Base-by-base conservation (phyloP, 2,888 invertebrate genomes). In the Thecophora atra region DNA sequence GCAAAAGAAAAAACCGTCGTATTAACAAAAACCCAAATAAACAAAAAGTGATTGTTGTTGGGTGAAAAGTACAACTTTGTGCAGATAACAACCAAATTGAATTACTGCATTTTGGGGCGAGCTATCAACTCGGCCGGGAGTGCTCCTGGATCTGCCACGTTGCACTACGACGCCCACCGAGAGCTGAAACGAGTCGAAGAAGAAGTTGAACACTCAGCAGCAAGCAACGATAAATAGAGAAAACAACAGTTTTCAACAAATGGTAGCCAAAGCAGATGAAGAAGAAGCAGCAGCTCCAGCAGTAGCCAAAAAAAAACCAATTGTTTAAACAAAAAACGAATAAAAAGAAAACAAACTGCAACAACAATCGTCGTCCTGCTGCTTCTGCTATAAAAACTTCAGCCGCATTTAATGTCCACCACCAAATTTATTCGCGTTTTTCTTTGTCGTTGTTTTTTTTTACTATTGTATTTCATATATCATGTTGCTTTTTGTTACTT, bases 71-170 rank as follows among this genome's bases (percentile, higher is more conserved):
- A 44, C 24, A 64, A 64, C 42, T 24, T 42, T 42, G 64, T 26
- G 67, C 21, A 54, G 67, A 67, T 52, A 54, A 21, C 21, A 56
- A 24, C 67, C 24, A 67, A 67, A 67, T 67, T 67, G 56, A 67
- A 67, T 67, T 54, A 54, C 54, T 21, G 54, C 37, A 67, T 67
- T 67, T 51, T 42, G 44, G 47, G 47, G 17, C n/a, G 13, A 47
- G 47, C 47, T n/a, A n/a, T n/a, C 47, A n/a, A 47, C 47, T 47
- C 37, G 47, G 47, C 47, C 47, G 13, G 47, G 5, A 19, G 54
- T 13, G 8, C 54, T 3, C 21, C 21, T 11, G 21, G 19, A 24
- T 54, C 21, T 11, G 24, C 54, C 4, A n/a, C n/a, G 19, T 54
- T 54, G 54, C 54, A 24, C 17, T 54, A 8, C 13, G 54, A 24